phyloP scores from a whole-genome alignment of 2,888 invertebrate genomes.

The Pristionchus exspectatus region DNA sequence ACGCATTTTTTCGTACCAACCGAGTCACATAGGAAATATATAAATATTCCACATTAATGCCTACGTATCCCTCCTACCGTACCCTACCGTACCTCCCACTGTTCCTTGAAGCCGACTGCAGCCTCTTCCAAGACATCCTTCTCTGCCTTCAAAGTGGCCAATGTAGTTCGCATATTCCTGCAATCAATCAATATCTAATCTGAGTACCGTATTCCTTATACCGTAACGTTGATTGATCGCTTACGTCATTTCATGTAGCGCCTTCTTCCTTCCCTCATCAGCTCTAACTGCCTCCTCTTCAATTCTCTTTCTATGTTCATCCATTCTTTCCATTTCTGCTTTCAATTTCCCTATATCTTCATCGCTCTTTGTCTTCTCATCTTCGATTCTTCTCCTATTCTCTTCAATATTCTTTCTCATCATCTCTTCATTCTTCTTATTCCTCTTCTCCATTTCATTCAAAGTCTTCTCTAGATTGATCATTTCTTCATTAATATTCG shows the following conservation, averaged over 20 bases:
- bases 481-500: neutral
- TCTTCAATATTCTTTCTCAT: neutral
- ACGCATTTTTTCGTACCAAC: too few species aligned
- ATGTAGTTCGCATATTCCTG: neutral
- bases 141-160: neutral
- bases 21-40: too few species aligned
- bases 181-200: neutral
- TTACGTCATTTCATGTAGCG: neutral
- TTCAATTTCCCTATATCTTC: neutral
- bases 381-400: neutral
- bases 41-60: too few species aligned
- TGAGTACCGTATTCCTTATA: neutral
- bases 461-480: neutral
- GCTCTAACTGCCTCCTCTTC: neutral
- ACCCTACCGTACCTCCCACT: neutral
- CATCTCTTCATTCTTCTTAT: neutral
- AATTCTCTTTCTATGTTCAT: neutral
- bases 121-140: neutral
- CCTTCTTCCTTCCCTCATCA: constrained; percentile 4
- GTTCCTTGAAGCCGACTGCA: neutral
- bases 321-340: neutral
- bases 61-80: neutral
- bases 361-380: neutral
- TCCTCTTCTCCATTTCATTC: neutral
- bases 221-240: neutral